Conservation (phyloP, 2,113 vertebrate species). For the Sinocyclocheilus rhinocerous region DNA sequence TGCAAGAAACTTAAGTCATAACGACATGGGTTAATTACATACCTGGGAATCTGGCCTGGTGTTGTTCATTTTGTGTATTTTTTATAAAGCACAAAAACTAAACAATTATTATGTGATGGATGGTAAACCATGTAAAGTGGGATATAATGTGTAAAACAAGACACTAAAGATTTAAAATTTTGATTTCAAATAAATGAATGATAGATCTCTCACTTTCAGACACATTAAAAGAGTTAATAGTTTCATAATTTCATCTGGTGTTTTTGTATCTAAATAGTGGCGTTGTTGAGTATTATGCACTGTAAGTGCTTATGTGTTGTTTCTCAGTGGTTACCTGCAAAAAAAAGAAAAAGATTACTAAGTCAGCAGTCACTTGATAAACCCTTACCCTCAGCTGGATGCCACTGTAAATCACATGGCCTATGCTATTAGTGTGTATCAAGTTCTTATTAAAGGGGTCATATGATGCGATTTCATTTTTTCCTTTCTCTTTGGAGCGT, state of each 20-base stretch:
- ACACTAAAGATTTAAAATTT: background rate
- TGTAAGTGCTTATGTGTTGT: background rate
- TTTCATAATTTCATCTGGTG: background rate
- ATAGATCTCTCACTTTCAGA: background rate
- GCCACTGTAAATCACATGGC: background rate
- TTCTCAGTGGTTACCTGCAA: slow-evolving; percentile 64
- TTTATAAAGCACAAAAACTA: background rate
- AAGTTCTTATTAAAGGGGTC: slow-evolving; percentile 41
- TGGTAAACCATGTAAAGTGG: background rate
- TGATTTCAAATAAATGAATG: background rate
- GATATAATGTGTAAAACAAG: background rate
- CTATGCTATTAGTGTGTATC: background rate
- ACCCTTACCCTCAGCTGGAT: background rate
- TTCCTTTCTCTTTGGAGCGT: too few species aligned
- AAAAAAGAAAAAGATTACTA: slow-evolving; percentile 35
- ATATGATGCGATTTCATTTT: too few species aligned
- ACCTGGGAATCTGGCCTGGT: background rate
- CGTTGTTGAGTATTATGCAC: background rate
- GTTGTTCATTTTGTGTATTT: background rate
- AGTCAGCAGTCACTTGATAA: slow-evolving; percentile 4
- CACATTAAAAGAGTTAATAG: slow-evolving; percentile 11
- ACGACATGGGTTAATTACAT: background rate
- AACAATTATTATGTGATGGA: background rate
- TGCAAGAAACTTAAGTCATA: slow-evolving; percentile 12
- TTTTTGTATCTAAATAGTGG: too few species aligned